Evolutionary conservation across 2,888 invertebrate genomes (phyloP), one percentile per base, ranked within the genome.

Genomic region (Chesias legatella): DNA sequence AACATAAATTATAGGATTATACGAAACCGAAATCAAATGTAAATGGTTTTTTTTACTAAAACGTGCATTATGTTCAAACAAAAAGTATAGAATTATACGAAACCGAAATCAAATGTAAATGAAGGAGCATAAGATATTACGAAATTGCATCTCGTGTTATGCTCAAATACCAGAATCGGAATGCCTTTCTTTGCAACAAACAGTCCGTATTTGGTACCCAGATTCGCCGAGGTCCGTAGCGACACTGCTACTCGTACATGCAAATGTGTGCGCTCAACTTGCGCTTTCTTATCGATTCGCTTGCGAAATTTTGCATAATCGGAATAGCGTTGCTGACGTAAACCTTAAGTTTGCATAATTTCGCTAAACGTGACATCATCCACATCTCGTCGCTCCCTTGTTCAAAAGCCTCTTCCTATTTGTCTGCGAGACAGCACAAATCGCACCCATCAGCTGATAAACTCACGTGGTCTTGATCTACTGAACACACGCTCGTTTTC

Each of bases 301-400:
- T 52, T 53, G 54, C 53, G 55, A 57, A 63, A 65, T 60, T 45
- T 58, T 53, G 54, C 57, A 56, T 58, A 60, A 56, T 59, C 53
- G 48, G 48, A 49, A 56, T 43, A 48, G 44, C 43, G 45, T 38
- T 48, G 53, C 52, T 47, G 53, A 58, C 60, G 64, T 62, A 56
- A 52, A 56, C 52, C 53, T 52, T 45, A 57, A 53, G 51, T 59
- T 62, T 58, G 55, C 58, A 54, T 58, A 60, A 69, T 59, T 51
- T 45, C 45, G 37, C 43, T 47, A 49, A 53, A 64, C 61, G 63
- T 67, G 69, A 60, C 48, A 62, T 52, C 49, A 60, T 64, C 64
- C 57, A 56, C 51, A 59, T 55, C 17, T 34, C 34, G 33, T 30
- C 11, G 10, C 25, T 10, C 28, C 13, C 22, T 7, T 20, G 5